A percentile compares a stretch with the other conserved stretches of the same genome.
Conservation (phyloP, 2,888 invertebrate species). For the Xylota sylvarum region DNA sequence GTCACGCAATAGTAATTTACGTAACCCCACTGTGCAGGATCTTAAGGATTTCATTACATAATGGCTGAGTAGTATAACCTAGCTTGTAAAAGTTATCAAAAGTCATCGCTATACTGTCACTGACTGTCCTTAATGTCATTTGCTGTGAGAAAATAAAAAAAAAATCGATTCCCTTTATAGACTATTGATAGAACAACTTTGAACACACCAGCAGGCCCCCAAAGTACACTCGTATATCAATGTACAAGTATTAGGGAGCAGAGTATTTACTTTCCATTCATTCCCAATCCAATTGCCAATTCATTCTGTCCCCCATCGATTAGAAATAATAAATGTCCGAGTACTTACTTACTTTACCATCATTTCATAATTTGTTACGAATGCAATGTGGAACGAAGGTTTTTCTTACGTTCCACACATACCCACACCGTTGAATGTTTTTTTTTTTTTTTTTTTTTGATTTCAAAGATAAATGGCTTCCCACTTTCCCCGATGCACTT, state of each 20-base stretch:
- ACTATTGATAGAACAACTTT: conserved; percentile 27
- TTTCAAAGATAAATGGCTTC: conserved; percentile 29
- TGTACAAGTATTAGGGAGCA: neutral
- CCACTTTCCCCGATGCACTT: conserved; percentile 64
- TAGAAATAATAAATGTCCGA: conserved; percentile 57
- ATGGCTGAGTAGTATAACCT: neutral
- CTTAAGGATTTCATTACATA: neutral
- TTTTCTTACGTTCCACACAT: conserved; percentile 34
- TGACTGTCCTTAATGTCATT: neutral
- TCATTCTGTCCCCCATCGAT: conserved; percentile 54
- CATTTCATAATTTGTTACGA: conserved; percentile 36
- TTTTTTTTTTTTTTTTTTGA: conserved; percentile 23
- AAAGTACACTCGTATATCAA: conserved; percentile 20
- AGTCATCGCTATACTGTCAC: neutral
- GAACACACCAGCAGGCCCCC: neutral
- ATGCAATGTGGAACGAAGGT: conserved; percentile 36
- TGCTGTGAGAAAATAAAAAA: neutral
- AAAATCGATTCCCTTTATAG: conserved; percentile 15
- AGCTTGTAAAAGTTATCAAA: too few relatives aligned
- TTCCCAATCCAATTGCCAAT: conserved; percentile 18
- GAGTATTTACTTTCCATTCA: conserved; percentile 24
- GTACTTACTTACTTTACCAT: conserved; percentile 11
- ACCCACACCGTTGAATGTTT: neutral
- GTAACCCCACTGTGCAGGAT: conserved; percentile 3
- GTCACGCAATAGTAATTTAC: conserved; percentile 46